Percentiles rank a stretch among this genome's conserved stretches.
phyloP scores from a whole-genome alignment of 2,797 vertebrate species.

The Oryzias sinensis region DNA sequence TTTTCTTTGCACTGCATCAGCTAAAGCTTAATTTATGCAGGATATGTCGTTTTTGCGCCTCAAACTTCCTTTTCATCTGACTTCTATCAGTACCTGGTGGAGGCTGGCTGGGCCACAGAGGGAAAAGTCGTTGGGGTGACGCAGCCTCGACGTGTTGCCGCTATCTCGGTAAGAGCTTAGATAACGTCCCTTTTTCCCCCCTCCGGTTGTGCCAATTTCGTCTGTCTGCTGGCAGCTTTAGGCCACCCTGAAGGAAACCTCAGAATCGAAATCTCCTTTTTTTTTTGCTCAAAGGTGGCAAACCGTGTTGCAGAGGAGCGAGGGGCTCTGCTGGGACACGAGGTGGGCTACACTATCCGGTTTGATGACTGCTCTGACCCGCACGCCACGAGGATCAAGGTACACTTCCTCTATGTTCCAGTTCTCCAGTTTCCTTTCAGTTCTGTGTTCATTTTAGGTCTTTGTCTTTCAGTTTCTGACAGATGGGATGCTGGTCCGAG shows the following conservation, averaged over 20 bases:
- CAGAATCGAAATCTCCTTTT: neutral
- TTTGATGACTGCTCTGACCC: slow-evolving; percentile 96
- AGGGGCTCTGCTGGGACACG: slow-evolving; percentile 91
- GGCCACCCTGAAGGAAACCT: slow-evolving; percentile 5
- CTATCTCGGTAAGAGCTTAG: slow-evolving; percentile 87
- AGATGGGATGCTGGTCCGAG: slow-evolving; percentile 96
- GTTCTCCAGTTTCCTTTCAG: neutral
- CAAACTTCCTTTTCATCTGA: slow-evolving; percentile 6
- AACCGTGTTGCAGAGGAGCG: slow-evolving; percentile 93
- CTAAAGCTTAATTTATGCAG: slow-evolving; percentile 44
- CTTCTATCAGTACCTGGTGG: slow-evolving; percentile 88
- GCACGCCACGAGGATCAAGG: slow-evolving; percentile 94
- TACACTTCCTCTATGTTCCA: slow-evolving; percentile 41
- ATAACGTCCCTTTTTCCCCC: slow-evolving; percentile 9
- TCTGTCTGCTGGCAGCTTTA: slow-evolving; percentile 16
- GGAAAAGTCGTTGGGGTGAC: slow-evolving; percentile 95
- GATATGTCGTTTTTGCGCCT: slow-evolving; percentile 33
- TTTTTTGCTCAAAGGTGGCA: slow-evolving; percentile 81
- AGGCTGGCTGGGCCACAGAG: slow-evolving; percentile 96
- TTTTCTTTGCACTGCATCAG: slow-evolving; percentile 41
- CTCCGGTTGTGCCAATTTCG: slow-evolving; percentile 15
- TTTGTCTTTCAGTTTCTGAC: slow-evolving; percentile 88
- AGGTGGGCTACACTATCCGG: slow-evolving; percentile 96
- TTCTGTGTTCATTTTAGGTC: neutral
- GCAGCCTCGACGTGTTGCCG: slow-evolving; percentile 94